Evolutionary conservation across 2,888 invertebrate species (phyloP).

Genomic region (Noctua janthina): DNA sequence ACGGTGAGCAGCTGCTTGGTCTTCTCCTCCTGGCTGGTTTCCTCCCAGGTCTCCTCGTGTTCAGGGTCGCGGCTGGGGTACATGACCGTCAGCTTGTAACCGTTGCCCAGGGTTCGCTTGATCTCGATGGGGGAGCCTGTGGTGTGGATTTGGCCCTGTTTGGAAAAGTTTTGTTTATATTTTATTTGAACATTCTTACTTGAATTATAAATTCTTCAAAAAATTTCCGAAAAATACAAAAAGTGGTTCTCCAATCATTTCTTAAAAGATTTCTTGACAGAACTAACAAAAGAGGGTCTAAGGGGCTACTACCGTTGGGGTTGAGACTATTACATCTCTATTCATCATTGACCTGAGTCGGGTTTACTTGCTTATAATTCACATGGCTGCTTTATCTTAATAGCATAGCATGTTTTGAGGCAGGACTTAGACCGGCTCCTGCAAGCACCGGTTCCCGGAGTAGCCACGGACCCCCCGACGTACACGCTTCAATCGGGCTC

Average conservation of each 20-base stretch:
- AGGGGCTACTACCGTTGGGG: neutral
- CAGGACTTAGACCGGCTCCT: slow-evolving; percentile 50
- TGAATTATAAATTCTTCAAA: neutral
- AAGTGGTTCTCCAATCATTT: neutral
- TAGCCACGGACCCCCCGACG: slow-evolving; percentile 52
- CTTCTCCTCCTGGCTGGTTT: slow-evolving; percentile 76
- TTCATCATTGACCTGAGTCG: slow-evolving; percentile 11
- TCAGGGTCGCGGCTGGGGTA: slow-evolving; percentile 73
- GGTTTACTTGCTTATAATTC: neutral
- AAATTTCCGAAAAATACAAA: neutral
- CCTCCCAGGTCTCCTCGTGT: slow-evolving; percentile 56
- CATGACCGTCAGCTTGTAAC: slow-evolving; percentile 88
- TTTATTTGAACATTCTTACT: too few species aligned
- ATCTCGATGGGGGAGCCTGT: slow-evolving; percentile 90
- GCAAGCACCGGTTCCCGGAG: slow-evolving; percentile 42
- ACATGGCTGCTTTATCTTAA: slow-evolving; percentile 11
- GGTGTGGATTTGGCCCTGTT: slow-evolving; percentile 89
- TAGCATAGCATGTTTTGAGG: slow-evolving; percentile 6
- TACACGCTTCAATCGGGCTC: rapidly evolving
- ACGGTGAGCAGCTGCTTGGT: slow-evolving; percentile 82
- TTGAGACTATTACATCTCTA: slow-evolving; percentile 30
- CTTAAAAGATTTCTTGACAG: neutral
- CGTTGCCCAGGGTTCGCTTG: slow-evolving; percentile 89
- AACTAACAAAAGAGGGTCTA: neutral
- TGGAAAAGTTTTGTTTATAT: neutral